Percentiles rank a stretch among this genome's conserved stretches.
Evolutionary conservation across 2,113 vertebrate species (phyloP).

Genomic region (Nannospalax galili): DNA sequence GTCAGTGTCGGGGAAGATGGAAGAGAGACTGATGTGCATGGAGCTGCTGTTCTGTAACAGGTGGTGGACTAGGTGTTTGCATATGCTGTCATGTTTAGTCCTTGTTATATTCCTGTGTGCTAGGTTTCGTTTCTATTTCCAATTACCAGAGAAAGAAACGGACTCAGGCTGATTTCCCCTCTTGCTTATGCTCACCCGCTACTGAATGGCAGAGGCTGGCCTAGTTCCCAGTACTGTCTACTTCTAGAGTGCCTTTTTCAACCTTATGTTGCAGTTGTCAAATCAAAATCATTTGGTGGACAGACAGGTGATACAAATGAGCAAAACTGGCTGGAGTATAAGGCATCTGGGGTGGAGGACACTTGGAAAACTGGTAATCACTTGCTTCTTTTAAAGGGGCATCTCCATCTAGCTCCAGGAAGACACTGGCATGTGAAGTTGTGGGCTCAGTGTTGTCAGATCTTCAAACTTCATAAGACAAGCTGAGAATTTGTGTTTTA

Average conservation of each 20-base stretch:
- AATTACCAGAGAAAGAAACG: neutral
- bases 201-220: constrained; percentile 62
- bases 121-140: constrained; percentile 53
- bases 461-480: constrained; percentile 53
- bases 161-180: neutral
- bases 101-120: neutral
- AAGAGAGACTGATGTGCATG: accelerated
- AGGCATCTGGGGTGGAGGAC: neutral
- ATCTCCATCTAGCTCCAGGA: neutral
- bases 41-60: neutral
- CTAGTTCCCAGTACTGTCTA: constrained; percentile 56
- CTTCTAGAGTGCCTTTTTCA: neutral
- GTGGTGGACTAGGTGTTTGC: neutral
- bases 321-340: neutral
- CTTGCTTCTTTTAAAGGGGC: neutral
- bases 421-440: neutral
- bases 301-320: neutral
- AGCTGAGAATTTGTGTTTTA: constrained; percentile 71
- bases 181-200: constrained; percentile 63
- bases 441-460: constrained; percentile 57
- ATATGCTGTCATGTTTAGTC: neutral
- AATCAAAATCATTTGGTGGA: neutral
- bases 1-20: neutral
- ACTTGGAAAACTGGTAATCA: accelerated
- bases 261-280: neutral